These are phyloP conservation scores for Pseudomyrmex sp. DNA, from an alignment of 1,140 invertebrate genomes.

Conservation along the genomic window DNA sequence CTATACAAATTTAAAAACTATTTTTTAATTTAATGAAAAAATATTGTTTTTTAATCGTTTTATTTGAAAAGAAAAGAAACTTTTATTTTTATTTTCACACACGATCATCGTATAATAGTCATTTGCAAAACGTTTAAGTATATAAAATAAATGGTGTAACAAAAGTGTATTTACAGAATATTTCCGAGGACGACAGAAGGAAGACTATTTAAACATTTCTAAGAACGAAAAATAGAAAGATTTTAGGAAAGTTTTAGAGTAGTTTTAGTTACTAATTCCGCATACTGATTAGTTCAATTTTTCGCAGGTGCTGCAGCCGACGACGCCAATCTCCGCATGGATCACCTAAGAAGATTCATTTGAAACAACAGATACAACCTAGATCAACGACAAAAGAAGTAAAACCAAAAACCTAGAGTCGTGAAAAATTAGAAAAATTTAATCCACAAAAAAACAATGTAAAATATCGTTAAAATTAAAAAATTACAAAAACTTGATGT, in stretches of 20 bases:
- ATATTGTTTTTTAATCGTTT: too few species aligned
- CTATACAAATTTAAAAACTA: too few species aligned
- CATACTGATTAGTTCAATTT: slow-evolving; percentile 68
- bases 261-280: slow-evolving; percentile 42
- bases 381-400: neutral
- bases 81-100: too few species aligned
- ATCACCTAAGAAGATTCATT: neutral
- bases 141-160: neutral
- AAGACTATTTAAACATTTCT: neutral
- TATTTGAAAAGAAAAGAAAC: too few species aligned
- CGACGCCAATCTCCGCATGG: neutral
- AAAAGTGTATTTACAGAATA: slow-evolving; percentile 17
- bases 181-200: neutral
- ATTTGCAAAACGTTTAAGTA: neutral
- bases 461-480: slow-evolving; percentile 19
- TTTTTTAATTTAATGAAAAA: too few species aligned
- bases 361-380: neutral
- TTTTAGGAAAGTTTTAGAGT: neutral
- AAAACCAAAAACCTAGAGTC: neutral
- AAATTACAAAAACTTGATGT: neutral
- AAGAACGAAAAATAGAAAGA: neutral
- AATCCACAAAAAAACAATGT: neutral
- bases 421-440: neutral
- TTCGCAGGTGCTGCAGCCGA: slow-evolving; percentile 67
- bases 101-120: too few species aligned